These are phyloP conservation scores for Sialia sialis DNA, from an alignment of 2,113 vertebrate genomes.

Conservation along the genomic window DNA sequence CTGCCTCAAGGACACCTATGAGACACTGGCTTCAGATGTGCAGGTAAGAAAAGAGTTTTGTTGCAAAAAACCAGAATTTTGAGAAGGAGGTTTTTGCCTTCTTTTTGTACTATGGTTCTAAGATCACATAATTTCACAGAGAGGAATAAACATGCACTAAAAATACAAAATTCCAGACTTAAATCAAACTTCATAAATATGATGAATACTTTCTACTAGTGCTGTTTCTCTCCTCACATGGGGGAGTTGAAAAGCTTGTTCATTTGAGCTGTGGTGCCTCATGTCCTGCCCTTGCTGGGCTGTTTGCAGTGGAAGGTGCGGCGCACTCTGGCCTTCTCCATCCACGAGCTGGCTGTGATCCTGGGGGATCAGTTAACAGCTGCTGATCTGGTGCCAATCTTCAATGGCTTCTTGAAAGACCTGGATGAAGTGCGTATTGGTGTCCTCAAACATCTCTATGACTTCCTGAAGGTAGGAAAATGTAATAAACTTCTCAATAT, in stretches of 20 bases:
- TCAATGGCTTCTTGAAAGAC: constrained; percentile 79
- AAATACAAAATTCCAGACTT: neutral
- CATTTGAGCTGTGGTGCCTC: neutral
- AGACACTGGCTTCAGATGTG: constrained; percentile 70
- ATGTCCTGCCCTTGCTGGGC: neutral
- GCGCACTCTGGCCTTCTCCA: constrained; percentile 71
- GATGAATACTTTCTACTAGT: neutral
- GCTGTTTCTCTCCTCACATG: fast-evolving
- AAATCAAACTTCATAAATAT: neutral
- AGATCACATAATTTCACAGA: fast-evolving
- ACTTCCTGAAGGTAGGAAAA: constrained; percentile 77
- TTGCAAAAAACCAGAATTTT: neutral
- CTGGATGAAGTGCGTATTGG: constrained; percentile 77
- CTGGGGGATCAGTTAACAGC: constrained; percentile 74
- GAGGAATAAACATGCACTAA: neutral
- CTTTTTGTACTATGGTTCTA: neutral
- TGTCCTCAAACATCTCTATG: constrained; percentile 77
- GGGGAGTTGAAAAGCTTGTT: neutral
- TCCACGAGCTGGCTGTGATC: constrained; percentile 75
- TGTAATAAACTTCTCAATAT: neutral
- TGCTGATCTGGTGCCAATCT: constrained; percentile 76
- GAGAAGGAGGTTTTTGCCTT: neutral
- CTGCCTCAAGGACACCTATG: constrained; percentile 72
- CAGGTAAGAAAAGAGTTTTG: constrained; percentile 53
- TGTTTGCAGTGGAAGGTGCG: constrained; percentile 74